A percentile compares a stretch with the other conserved stretches of the same genome.
These are phyloP conservation scores for Mola mola DNA, from an alignment of 2,113 vertebrate genomes.

Conservation along the genomic window DNA sequence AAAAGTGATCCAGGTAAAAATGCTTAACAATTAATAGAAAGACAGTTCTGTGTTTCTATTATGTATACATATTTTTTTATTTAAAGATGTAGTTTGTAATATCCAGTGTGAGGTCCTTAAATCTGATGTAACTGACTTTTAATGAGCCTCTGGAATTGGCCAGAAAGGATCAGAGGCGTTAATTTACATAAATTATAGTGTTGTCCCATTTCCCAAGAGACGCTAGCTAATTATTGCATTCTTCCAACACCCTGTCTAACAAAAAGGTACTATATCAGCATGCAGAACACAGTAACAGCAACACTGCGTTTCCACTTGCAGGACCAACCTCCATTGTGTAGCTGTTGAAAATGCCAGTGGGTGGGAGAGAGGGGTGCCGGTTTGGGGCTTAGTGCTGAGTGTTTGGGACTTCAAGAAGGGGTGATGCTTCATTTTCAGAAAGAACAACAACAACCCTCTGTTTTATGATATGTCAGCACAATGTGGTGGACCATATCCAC, in stretches of 20 bases:
- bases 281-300: constrained; percentile 49
- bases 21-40: no score
- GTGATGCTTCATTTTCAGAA: no score
- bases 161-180: constrained; percentile 9
- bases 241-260: constrained; percentile 19
- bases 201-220: not conserved
- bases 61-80: no score
- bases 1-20: no score
- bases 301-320: constrained; percentile 17
- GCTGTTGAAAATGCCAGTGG: constrained; percentile 46
- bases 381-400: not conserved
- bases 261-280: constrained; percentile 45
- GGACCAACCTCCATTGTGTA: constrained; percentile 49
- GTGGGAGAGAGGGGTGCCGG: not conserved
- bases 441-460: no score
- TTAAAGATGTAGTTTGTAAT: no score
- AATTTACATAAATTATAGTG: not conserved
- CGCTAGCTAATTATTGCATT: constrained; percentile 8
- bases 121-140: not conserved
- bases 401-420: no score
- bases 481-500: no score
- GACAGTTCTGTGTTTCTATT: not conserved
- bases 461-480: no score
- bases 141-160: not conserved
- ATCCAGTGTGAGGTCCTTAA: not conserved